These are phyloP conservation scores for Melanerpes aurifrons DNA, from an alignment of 2,113 vertebrate genomes.

Conservation along the genomic window DNA sequence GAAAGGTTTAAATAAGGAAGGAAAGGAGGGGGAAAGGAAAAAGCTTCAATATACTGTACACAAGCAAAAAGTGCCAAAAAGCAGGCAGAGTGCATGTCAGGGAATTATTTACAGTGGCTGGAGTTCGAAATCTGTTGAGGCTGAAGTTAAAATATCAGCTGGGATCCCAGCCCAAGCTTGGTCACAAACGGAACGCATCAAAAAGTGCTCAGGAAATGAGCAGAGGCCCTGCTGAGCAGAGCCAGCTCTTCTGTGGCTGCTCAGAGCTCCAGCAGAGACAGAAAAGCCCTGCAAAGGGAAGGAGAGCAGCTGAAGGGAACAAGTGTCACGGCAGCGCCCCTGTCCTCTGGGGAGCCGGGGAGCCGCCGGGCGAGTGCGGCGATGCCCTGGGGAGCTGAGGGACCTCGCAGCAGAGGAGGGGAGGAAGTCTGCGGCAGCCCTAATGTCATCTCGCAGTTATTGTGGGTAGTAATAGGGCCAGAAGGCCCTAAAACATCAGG, in stretches of 20 bases:
- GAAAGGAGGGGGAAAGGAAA: no score
- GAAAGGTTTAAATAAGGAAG: background rate
- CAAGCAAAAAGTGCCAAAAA: constrained; percentile 45
- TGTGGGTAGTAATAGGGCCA: background rate
- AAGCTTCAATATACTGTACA: background rate
- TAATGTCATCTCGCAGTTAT: background rate
- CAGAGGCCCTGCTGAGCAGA: constrained; percentile 51
- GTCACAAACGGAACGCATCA: constrained; percentile 51
- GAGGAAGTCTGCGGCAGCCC: background rate
- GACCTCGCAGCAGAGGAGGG: background rate
- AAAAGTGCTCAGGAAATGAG: constrained; percentile 60
- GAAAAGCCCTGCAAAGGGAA: background rate
- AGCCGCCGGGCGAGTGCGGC: background rate
- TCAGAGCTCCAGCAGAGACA: background rate
- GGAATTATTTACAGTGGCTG: constrained; percentile 63
- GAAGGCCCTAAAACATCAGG: background rate
- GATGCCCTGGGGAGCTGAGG: background rate
- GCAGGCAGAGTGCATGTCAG: background rate
- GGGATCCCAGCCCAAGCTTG: constrained; percentile 56
- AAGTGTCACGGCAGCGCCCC: background rate
- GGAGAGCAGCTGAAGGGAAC: constrained; percentile 10
- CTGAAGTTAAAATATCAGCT: constrained; percentile 67
- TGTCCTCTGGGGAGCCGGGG: background rate
- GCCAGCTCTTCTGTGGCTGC: constrained; percentile 31
- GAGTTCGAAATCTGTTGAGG: constrained; percentile 56